Evolutionary conservation across 2,797 vertebrate species (phyloP).

Genomic region (Oreonectes daqikongensis): DNA sequence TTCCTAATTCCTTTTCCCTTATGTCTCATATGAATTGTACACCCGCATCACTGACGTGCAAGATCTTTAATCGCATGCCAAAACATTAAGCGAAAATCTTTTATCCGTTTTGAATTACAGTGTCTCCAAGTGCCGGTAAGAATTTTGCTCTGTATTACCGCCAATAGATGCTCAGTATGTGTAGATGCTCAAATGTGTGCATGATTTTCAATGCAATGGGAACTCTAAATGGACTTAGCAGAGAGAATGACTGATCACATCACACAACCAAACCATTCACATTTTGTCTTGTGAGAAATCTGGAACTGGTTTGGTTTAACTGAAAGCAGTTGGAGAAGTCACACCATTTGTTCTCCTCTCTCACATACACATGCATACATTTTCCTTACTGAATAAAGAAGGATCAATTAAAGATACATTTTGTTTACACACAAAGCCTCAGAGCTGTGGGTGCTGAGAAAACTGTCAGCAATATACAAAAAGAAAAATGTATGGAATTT

Average conservation of each 20-base stretch:
- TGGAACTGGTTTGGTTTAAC: slow-evolving; percentile 60
- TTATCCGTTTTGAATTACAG: slow-evolving; percentile 54
- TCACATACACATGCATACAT: slow-evolving; percentile 37
- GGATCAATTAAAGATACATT: slow-evolving; percentile 43
- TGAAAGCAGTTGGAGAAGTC: slow-evolving; percentile 52
- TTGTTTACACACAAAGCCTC: slow-evolving; percentile 44
- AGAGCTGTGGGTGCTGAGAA: slow-evolving; percentile 68
- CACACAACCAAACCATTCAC: slow-evolving; percentile 48
- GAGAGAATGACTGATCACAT: slow-evolving; percentile 51
- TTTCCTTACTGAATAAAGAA: slow-evolving; percentile 28
- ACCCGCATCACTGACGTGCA: slow-evolving; percentile 63
- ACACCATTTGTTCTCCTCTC: slow-evolving; percentile 48
- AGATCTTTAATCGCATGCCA: slow-evolving; percentile 74
- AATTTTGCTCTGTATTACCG: slow-evolving; percentile 37
- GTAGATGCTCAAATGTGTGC: slow-evolving; percentile 35
- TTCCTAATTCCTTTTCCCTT: slow-evolving; percentile 67
- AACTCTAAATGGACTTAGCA: slow-evolving; percentile 49
- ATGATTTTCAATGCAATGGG: slow-evolving; percentile 45
- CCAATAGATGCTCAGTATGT: slow-evolving; percentile 31
- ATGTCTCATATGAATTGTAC: slow-evolving; percentile 73
- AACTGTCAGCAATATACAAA: slow-evolving; percentile 63
- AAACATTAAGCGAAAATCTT: slow-evolving; percentile 69
- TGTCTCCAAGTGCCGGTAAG: slow-evolving; percentile 41
- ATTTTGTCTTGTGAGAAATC: slow-evolving; percentile 50
- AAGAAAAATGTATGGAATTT: too few species aligned